Evolutionary conservation across 2,797 vertebrate species (phyloP).

Genomic region (Petrocephalus sullivani): DNA sequence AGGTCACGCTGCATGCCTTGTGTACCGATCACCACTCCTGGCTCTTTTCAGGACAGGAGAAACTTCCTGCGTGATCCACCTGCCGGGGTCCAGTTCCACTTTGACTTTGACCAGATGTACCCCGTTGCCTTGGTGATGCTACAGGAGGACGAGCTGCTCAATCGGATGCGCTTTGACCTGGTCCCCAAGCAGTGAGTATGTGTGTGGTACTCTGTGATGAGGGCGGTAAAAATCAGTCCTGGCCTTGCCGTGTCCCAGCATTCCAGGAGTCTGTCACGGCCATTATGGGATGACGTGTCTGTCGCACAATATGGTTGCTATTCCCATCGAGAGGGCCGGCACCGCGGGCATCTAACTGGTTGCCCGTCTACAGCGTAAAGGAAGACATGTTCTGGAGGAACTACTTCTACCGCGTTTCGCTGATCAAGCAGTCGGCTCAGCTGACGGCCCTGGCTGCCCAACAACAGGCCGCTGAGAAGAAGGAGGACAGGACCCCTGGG

Average conservation of each 20-base stretch:
- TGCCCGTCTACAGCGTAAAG: conserved; percentile 65
- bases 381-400: conserved; percentile 93
- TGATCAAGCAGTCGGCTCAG: conserved; percentile 89
- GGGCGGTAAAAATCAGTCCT: neutral
- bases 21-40: neutral
- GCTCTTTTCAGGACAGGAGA: conserved; percentile 76
- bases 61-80: conserved; percentile 94
- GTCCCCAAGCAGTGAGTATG: conserved; percentile 88
- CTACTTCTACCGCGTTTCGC: conserved; percentile 87
- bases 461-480: conserved; percentile 69
- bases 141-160: conserved; percentile 92
- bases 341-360: neutral
- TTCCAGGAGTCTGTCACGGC: neutral
- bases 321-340: neutral
- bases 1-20: neutral
- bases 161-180: conserved; percentile 92
- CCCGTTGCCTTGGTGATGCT: conserved; percentile 89
- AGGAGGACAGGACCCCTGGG: conserved; percentile 45
- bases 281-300: neutral
- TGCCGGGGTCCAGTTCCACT: conserved; percentile 91
- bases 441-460: conserved; percentile 80
- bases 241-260: neutral
- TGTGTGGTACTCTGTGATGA: neutral
- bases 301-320: neutral
- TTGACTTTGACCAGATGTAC: conserved; percentile 92